phyloP scores from a whole-genome alignment of 2,113 vertebrate species.

The Cacatua alba region DNA sequence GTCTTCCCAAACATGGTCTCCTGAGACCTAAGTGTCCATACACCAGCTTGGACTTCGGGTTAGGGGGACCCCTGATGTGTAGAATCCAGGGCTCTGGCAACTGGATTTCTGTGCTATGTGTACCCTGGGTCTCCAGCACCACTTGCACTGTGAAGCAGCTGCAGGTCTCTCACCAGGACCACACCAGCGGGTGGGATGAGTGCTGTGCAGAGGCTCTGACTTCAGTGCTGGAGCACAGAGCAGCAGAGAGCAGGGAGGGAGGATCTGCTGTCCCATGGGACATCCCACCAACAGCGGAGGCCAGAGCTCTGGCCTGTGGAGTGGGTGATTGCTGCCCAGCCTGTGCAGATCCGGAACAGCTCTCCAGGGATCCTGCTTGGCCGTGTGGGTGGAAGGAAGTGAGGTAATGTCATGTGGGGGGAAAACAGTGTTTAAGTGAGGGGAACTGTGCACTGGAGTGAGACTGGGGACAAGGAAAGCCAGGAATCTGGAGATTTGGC shows the following conservation, averaged over 20 bases:
- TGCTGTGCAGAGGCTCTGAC: neutral
- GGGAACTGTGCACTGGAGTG: neutral
- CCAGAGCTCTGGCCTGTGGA: accelerated
- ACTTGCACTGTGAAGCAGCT: neutral
- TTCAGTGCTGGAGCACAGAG: neutral
- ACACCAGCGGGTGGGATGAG: neutral
- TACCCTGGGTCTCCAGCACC: neutral
- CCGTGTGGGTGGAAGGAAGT: neutral
- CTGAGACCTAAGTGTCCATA: neutral
- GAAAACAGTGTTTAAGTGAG: neutral
- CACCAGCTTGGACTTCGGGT: too few relatives aligned
- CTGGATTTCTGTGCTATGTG: neutral
- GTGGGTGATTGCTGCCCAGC: neutral
- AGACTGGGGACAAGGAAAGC: neutral
- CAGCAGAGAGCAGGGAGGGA: neutral
- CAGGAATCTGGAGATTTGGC: neutral
- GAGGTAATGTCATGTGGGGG: neutral
- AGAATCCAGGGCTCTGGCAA: neutral
- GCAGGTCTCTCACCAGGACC: neutral
- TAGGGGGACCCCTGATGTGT: accelerated
- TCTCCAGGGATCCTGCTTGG: neutral
- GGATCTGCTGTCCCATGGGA: neutral
- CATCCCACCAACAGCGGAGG: neutral
- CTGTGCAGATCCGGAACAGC: accelerated
- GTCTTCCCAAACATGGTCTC: neutral